Base-by-base conservation (phyloP, 2,888 invertebrate genomes). In the Harpagoxenus sublaevis region DNA sequence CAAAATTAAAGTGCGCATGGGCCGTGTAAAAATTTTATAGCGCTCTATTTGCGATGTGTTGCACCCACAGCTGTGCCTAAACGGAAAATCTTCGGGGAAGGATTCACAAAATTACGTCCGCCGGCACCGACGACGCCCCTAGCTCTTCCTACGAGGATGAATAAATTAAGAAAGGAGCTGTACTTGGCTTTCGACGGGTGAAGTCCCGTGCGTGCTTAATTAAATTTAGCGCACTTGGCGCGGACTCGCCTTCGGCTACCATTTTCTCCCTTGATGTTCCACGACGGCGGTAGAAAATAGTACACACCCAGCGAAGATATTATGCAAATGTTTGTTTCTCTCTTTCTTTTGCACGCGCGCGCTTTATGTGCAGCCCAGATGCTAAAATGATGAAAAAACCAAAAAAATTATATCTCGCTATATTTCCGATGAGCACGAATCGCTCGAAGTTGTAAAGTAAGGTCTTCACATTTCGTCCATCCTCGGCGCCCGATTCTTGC, bases 161-260 rank as follows among this genome's bases (percentile, higher is more conserved):
- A 86, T 87, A 87, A 87, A 89, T 86, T 79, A 87, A 84, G 77
- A 81, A 81, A 81, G 66, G 57, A 65, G 70, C 53, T 78, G 68
- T 73, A 82, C n/a, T 79, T 60, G 60, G 60, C 51, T 83, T 63
- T 68, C 71, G 84, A 18, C 68, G 53, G 23, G 23, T 57, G 15
- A 70, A 78, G 68, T 65, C 55, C 53, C 62, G 71, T 77, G 81
- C 84, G 81, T 83, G 65, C 75, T 86, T 85, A 82, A 87, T 89
- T 87, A 79, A 89, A 89, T 86, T 87, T 88, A 81, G 74, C 85
- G 68, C 60, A 63, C 78, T 83, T 70, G 77, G 70, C 68, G 57
- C 75, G 31, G 62, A 66, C 60, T 68, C 66, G 79, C 83, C 79
- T 57, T 53, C 60, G 70, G 55, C 55, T 57, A 66, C 70, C 65